A percentile compares a stretch with the other conserved stretches of the same genome.
Evolutionary conservation across 2,888 invertebrate genomes (phyloP).

Genomic region (Drosophila engyochracea): DNA sequence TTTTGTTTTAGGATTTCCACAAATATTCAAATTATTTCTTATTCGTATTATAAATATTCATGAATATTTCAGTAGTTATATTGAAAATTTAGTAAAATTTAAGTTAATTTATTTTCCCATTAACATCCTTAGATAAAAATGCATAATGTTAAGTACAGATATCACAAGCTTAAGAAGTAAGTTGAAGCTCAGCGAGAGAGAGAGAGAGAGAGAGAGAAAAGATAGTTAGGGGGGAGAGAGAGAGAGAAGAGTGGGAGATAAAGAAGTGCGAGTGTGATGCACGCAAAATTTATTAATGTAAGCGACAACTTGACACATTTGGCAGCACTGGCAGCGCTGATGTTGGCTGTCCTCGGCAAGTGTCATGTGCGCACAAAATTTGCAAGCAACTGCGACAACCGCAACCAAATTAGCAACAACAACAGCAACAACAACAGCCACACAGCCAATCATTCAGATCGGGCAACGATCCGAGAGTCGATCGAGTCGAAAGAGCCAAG

Average conservation of each 20-base stretch:
- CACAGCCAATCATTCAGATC: slow-evolving; percentile 74
- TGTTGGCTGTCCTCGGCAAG: slow-evolving; percentile 72
- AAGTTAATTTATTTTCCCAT: not conserved
- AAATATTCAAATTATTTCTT: not conserved
- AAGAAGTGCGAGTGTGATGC: slow-evolving; percentile 44
- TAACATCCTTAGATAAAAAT: not conserved
- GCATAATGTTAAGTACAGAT: not conserved
- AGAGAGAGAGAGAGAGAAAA: not conserved
- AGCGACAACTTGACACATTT: slow-evolving; percentile 76
- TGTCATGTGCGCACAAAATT: slow-evolving; percentile 81
- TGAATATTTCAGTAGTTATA: not conserved
- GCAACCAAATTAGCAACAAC: slow-evolving; percentile 61
- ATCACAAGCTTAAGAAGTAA: slow-evolving; percentile 3
- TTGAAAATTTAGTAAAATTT: not conserved
- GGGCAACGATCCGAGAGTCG: slow-evolving; percentile 51
- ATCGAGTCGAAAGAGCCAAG: slow-evolving; percentile 27
- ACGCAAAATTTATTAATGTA: slow-evolving; percentile 76
- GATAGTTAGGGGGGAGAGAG: not conserved
- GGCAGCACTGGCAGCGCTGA: slow-evolving; percentile 75
- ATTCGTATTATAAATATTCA: not conserved
- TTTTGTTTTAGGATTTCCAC: not conserved
- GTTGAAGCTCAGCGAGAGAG: slow-evolving; percentile 5
- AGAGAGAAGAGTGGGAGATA: not conserved
- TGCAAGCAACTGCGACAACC: slow-evolving; percentile 66
- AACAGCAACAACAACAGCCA: slow-evolving; percentile 12